Evolutionary conservation across 2,797 vertebrate genomes (phyloP).

Genomic region (Neopelma chrysocephalum): DNA sequence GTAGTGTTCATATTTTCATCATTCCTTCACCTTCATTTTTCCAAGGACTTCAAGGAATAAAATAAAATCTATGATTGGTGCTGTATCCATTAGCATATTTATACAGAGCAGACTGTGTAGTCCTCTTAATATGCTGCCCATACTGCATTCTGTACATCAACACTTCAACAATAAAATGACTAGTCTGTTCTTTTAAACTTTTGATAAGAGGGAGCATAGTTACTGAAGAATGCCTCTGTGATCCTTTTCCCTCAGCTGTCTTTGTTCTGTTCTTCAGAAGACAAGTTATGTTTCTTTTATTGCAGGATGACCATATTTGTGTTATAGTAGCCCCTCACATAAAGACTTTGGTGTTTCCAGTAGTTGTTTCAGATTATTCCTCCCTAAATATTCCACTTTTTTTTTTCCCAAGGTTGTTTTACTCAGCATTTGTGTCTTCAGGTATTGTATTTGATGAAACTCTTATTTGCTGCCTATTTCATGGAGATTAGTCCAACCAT

Average conservation of each 20-base stretch:
- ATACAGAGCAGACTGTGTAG: neutral
- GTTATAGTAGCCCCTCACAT: neutral
- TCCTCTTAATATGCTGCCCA: neutral
- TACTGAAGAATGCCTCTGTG: neutral
- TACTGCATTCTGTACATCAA: neutral
- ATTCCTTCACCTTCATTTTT: neutral
- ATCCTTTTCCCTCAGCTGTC: neutral
- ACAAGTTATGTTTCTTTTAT: neutral
- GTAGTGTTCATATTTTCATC: neutral
- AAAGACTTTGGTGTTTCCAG: neutral
- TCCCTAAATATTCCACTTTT: neutral
- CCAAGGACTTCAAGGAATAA: neutral
- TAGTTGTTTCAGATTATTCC: neutral
- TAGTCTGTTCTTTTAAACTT: neutral
- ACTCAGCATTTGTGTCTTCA: neutral
- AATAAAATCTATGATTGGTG: neutral
- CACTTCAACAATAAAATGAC: neutral
- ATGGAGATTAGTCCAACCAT: neutral
- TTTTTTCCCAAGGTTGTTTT: neutral
- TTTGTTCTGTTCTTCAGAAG: neutral
- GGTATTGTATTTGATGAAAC: neutral
- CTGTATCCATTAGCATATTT: conserved; percentile 10
- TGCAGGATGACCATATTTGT: neutral
- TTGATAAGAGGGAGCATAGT: neutral
- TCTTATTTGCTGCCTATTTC: neutral